These are phyloP conservation scores for Epinotia demarniana DNA, from an alignment of 2,888 invertebrate species.

Conservation along the genomic window DNA sequence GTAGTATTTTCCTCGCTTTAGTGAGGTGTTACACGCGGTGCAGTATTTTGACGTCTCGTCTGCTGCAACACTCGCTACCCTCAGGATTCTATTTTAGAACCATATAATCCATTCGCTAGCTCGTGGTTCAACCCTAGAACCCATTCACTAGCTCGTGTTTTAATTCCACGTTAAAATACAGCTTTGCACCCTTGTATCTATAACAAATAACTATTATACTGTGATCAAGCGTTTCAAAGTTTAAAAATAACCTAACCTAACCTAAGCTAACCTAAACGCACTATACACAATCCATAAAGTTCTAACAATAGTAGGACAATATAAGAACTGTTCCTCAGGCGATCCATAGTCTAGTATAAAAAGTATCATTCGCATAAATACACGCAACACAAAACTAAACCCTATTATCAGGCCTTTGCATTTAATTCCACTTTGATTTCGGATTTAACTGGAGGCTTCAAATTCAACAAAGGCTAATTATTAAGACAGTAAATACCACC, in stretches of 20 bases:
- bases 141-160: no score
- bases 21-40: no score
- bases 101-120: no score
- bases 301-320: neutral
- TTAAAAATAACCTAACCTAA: neutral
- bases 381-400: neutral
- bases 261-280: neutral
- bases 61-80: no score
- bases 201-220: neutral
- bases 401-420: neutral
- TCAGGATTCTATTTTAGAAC: no score
- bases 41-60: no score
- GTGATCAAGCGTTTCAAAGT: neutral
- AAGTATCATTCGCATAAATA: neutral
- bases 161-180: no score
- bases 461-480: constrained; percentile 19
- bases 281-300: neutral
- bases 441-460: constrained; percentile 13
- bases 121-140: no score
- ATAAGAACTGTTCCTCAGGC: constrained; percentile 15
- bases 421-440: constrained; percentile 1
- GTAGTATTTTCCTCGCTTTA: no score
- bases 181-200: no score
- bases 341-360: neutral
- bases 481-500: constrained; percentile 40